Percentiles rank a stretch among this genome's conserved stretches.
Conservation (phyloP, 2,888 invertebrate genomes). For the Koerneria pararmatus region DNA sequence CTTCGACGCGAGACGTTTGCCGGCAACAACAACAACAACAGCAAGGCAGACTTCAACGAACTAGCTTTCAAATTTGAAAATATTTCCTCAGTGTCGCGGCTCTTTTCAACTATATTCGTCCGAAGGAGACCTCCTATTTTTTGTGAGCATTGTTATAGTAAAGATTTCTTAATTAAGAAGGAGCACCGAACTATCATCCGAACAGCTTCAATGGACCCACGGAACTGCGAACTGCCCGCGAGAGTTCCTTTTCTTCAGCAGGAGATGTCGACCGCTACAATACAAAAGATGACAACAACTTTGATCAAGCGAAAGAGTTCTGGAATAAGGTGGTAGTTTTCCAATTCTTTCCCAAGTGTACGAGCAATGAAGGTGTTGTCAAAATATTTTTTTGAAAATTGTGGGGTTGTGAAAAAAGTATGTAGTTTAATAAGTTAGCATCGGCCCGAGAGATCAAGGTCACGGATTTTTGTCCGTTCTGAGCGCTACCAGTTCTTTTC, state of each 20-base stretch:
- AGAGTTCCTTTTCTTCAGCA: no score
- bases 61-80: no score
- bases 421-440: no score
- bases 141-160: background rate
- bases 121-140: background rate
- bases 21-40: no score
- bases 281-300: constrained; percentile 82
- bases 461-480: no score
- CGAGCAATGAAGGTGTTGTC: background rate
- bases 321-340: constrained; percentile 70
- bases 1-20: no score
- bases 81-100: background rate
- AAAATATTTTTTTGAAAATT: background rate
- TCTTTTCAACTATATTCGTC: background rate
- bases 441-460: no score
- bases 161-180: constrained; percentile 60
- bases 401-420: no score
- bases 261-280: constrained; percentile 79
- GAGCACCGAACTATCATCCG: constrained; percentile 90
- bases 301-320: constrained; percentile 76
- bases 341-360: background rate
- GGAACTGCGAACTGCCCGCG: constrained; percentile 61
- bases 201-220: constrained; percentile 86
- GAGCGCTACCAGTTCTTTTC: no score
- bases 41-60: no score